phyloP scores from a whole-genome alignment of 2,113 vertebrate species.

The Cephalopterus ornatus region DNA sequence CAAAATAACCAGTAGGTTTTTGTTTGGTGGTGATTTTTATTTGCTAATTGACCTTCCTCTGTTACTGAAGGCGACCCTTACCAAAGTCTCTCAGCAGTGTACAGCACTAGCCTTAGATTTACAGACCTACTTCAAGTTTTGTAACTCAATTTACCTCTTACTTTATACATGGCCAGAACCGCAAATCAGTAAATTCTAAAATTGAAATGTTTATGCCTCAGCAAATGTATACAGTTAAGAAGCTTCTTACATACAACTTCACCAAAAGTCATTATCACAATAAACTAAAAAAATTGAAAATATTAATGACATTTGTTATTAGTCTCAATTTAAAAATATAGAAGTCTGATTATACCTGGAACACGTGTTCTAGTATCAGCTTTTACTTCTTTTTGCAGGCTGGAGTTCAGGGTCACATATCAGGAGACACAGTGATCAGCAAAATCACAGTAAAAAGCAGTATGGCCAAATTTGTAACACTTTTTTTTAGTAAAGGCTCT shows the following conservation, averaged over 20 bases:
- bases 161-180: neutral
- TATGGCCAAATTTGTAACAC: neutral
- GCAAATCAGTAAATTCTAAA: neutral
- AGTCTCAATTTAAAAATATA: neutral
- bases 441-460: neutral
- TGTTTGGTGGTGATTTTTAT: neutral
- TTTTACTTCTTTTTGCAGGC: neutral
- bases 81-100: neutral
- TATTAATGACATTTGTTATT: neutral
- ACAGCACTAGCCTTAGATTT: neutral
- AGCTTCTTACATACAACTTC: neutral
- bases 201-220: neutral
- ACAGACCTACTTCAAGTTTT: neutral
- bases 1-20: neutral
- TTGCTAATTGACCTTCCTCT: neutral
- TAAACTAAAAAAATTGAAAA: neutral
- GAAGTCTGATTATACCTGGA: neutral
- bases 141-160: neutral
- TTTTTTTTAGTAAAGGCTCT: neutral
- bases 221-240: neutral
- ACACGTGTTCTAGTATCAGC: neutral
- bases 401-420: neutral
- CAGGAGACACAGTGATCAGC: neutral
- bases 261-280: neutral
- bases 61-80: neutral